Percentiles rank a stretch among this genome's conserved stretches.
Conservation (phyloP, 2,797 vertebrate genomes). For the Rhinogobio ventralis region DNA sequence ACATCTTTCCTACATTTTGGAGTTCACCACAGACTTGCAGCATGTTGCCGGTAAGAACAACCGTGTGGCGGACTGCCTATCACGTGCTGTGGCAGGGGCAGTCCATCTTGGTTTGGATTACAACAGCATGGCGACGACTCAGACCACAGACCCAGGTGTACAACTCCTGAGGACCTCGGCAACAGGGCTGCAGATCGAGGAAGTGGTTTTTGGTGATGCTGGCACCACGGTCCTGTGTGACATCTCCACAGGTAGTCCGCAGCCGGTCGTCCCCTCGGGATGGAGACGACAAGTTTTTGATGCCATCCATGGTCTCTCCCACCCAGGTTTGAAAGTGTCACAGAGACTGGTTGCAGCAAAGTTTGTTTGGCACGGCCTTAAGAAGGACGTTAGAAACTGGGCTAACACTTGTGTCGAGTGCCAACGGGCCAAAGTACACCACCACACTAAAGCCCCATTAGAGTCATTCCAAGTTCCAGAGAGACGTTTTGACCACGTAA, state of each 20-base stretch:
- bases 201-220: background rate
- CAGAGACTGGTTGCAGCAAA: slow-evolving; percentile 12
- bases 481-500: slow-evolving; percentile 28
- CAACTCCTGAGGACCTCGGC: background rate
- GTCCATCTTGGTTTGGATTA: slow-evolving; percentile 10
- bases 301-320: slow-evolving; percentile 16
- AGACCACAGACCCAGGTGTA: slow-evolving; percentile 12
- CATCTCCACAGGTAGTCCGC: background rate
- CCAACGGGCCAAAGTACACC: slow-evolving; percentile 23
- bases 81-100: background rate
- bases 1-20: background rate
- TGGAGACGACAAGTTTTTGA: background rate
- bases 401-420: slow-evolving; percentile 20
- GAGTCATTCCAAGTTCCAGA: background rate
- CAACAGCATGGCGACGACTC: background rate
- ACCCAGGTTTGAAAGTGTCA: slow-evolving; percentile 25
- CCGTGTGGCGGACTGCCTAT: slow-evolving; percentile 21
- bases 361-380: slow-evolving; percentile 45
- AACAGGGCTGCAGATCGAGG: slow-evolving; percentile 6
- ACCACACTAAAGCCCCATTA: background rate
- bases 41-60: slow-evolving; percentile 13
- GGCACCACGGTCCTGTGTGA: slow-evolving; percentile 22
- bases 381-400: slow-evolving; percentile 29
- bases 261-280: background rate
- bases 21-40: background rate